Conservation (phyloP, 1,140 invertebrate species). For the Dysdera silvatica region DNA sequence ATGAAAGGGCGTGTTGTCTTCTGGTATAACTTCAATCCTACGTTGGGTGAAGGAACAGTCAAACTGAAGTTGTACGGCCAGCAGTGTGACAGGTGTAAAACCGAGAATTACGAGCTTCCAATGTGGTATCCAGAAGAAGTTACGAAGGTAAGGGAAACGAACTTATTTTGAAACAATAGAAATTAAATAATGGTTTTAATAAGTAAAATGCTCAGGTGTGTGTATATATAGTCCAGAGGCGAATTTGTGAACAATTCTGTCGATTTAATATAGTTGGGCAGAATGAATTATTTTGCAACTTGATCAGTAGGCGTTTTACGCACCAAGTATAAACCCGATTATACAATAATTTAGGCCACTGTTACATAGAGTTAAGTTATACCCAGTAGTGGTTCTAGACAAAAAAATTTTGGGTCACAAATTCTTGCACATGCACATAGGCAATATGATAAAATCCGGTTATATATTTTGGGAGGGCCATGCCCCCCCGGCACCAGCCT, state of each 20-base stretch:
- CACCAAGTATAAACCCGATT: too few species aligned
- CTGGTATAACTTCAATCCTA: slow-evolving; percentile 43
- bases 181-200: background rate
- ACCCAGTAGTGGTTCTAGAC: too few species aligned
- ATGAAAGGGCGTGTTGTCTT: slow-evolving; percentile 51
- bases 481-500: too few species aligned
- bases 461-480: too few species aligned
- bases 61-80: slow-evolving; percentile 49
- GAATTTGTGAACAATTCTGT: too few species aligned
- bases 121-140: slow-evolving; percentile 53
- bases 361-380: too few species aligned
- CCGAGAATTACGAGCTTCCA: slow-evolving; percentile 43
- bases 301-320: too few species aligned
- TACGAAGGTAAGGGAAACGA: slow-evolving; percentile 40
- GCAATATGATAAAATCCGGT: too few species aligned
- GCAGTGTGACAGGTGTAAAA: slow-evolving; percentile 46
- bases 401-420: too few species aligned
- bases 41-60: slow-evolving; percentile 38
- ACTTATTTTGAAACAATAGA: background rate
- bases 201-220: background rate
- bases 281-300: background rate
- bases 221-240: background rate
- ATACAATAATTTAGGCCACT: too few species aligned
- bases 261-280: too few species aligned
- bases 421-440: too few species aligned